Evolutionary conservation across 1,140 invertebrate species (phyloP).

Genomic region (Trinorchestia longiramus): DNA sequence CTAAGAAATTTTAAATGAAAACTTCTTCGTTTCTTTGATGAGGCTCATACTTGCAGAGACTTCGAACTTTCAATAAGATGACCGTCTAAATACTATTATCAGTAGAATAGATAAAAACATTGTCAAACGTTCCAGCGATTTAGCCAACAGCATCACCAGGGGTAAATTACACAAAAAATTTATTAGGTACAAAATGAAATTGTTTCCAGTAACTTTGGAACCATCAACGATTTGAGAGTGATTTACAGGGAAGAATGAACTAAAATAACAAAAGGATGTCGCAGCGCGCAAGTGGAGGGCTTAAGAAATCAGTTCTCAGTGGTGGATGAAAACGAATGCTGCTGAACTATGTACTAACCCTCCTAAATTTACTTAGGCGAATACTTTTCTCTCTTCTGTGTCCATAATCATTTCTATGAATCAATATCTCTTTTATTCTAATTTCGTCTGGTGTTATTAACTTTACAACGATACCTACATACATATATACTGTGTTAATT

Average conservation of each 20-base stretch:
- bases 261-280: neutral
- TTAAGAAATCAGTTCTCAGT: no score
- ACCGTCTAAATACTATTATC: neutral
- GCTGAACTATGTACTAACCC: no score
- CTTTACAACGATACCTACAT: no score
- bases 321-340: no score
- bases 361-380: no score
- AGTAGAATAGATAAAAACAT: neutral
- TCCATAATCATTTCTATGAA: no score
- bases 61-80: neutral
- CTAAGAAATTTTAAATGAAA: neutral
- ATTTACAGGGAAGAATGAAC: neutral
- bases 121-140: neutral
- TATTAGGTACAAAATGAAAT: neutral
- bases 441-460: no score
- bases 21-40: neutral
- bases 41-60: neutral
- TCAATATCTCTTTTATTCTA: no score
- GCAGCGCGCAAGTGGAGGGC: no score
- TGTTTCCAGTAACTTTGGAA: neutral
- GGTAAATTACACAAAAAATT: neutral
- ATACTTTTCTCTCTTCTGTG: no score
- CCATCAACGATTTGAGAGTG: neutral
- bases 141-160: no score
- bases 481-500: no score